A percentile compares a stretch with the other conserved stretches of the same genome.
phyloP scores from a whole-genome alignment of 2,797 vertebrate genomes.

The Sternarchorhynchus goeldii region DNA sequence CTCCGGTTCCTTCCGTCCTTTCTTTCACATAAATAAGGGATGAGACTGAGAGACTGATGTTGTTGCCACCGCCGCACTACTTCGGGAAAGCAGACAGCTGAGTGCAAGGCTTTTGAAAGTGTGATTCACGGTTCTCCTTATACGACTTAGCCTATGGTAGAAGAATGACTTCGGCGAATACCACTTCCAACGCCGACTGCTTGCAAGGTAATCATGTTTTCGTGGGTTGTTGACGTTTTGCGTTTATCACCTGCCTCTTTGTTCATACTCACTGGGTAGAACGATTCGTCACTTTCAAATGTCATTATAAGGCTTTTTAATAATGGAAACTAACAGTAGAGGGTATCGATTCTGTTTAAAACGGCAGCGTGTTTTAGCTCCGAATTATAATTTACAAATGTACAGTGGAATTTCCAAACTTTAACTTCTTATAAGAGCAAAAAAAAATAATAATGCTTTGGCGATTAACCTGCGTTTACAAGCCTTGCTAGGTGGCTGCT shows the following conservation, averaged over 20 bases:
- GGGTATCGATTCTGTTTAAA: background rate
- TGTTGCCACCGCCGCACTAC: constrained; percentile 50
- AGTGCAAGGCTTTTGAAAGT: constrained; percentile 55
- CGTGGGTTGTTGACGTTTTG: background rate
- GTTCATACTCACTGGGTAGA: background rate
- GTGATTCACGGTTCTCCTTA: constrained; percentile 47
- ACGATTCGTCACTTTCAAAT: background rate
- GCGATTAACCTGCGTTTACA: background rate
- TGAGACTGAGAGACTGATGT: constrained; percentile 70
- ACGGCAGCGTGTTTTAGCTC: background rate
- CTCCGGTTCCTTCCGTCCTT: constrained; percentile 44
- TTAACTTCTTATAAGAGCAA: background rate
- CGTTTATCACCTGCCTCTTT: background rate
- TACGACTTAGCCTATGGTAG: constrained; percentile 36
- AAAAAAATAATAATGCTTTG: background rate
- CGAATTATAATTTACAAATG: background rate
- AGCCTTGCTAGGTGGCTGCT: background rate
- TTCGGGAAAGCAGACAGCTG: constrained; percentile 55
- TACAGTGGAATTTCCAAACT: constrained; percentile 31
- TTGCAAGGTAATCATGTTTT: constrained; percentile 44
- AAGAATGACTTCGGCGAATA: constrained; percentile 47
- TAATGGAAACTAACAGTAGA: background rate
- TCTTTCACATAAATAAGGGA: constrained; percentile 75
- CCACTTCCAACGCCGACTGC: constrained; percentile 32
- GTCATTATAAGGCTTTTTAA: background rate